Percentiles rank a stretch among this genome's conserved stretches.
Evolutionary conservation across 2,888 invertebrate genomes (phyloP).

Genomic region (Charanyca ferruginea): DNA sequence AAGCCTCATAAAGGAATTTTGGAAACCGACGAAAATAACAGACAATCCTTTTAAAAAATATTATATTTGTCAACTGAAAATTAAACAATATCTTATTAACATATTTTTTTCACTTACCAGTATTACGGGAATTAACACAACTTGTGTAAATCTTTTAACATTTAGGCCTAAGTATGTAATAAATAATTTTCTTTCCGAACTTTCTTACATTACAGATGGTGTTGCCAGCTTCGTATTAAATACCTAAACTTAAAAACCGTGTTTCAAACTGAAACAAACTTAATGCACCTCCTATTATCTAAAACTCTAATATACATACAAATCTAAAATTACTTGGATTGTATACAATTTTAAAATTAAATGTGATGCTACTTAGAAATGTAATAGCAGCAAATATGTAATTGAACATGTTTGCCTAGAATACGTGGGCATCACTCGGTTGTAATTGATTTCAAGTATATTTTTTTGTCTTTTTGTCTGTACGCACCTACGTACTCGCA

Average conservation of each 20-base stretch:
- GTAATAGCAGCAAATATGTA: slow-evolving; percentile 37
- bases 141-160: slow-evolving; percentile 78
- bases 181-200: slow-evolving; percentile 73
- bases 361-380: slow-evolving; percentile 65
- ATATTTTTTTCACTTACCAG: slow-evolving; percentile 82
- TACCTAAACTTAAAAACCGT: slow-evolving; percentile 72
- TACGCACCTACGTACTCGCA: slow-evolving; percentile 32
- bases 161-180: slow-evolving; percentile 81
- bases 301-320: slow-evolving; percentile 87
- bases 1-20: background rate
- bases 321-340: slow-evolving; percentile 73
- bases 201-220: slow-evolving; percentile 64
- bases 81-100: slow-evolving; percentile 87
- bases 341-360: slow-evolving; percentile 52
- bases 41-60: slow-evolving; percentile 80
- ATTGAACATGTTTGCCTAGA: slow-evolving; percentile 22
- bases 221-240: slow-evolving; percentile 65
- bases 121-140: slow-evolving; percentile 86
- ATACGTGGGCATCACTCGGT: slow-evolving; percentile 13
- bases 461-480: slow-evolving; percentile 44
- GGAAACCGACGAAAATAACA: slow-evolving; percentile 55
- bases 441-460: slow-evolving; percentile 22
- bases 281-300: slow-evolving; percentile 85
- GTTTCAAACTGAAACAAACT: slow-evolving; percentile 77
- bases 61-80: slow-evolving; percentile 90